Evolutionary conservation across 2,113 vertebrate species (phyloP).

Genomic region (Protobothrops flavoviridis): DNA sequence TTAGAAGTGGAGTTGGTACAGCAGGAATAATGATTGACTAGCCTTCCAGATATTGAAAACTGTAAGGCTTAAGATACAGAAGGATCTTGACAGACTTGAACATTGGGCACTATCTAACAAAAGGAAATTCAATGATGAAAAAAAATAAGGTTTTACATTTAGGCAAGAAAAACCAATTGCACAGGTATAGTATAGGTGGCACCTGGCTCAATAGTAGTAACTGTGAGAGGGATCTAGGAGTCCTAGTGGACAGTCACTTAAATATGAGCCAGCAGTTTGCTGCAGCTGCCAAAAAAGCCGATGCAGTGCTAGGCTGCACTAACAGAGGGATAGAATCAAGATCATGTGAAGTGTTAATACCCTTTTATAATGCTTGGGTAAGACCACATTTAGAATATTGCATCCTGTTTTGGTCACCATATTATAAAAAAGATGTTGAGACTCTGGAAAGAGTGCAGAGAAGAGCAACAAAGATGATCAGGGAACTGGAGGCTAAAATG

Average conservation of each 20-base stretch:
- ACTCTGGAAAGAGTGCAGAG: neutral
- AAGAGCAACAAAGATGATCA: neutral
- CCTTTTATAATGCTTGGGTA: neutral
- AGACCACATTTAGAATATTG: too few species aligned
- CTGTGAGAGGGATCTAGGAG: neutral
- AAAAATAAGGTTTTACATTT: too few species aligned
- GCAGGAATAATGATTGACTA: neutral
- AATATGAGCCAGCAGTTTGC: neutral
- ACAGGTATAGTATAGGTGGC: neutral
- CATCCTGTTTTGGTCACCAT: too few species aligned
- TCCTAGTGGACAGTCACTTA: neutral
- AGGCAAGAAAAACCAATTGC: too few species aligned
- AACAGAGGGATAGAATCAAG: neutral
- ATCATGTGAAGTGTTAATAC: neutral
- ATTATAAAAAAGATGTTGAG: neutral
- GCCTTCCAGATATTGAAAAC: neutral
- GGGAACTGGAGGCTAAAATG: neutral
- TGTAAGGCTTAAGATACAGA: neutral
- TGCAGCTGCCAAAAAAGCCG: neutral
- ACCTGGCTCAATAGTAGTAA: neutral
- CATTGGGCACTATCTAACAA: too few species aligned
- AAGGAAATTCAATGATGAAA: too few species aligned
- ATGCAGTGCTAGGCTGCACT: neutral
- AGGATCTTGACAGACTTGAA: too few species aligned
- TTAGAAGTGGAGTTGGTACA: neutral